Evolutionary conservation across 2,888 invertebrate species (phyloP), one percentile per base, ranked within the genome.

Genomic region (Eupithecia insigniata): DNA sequence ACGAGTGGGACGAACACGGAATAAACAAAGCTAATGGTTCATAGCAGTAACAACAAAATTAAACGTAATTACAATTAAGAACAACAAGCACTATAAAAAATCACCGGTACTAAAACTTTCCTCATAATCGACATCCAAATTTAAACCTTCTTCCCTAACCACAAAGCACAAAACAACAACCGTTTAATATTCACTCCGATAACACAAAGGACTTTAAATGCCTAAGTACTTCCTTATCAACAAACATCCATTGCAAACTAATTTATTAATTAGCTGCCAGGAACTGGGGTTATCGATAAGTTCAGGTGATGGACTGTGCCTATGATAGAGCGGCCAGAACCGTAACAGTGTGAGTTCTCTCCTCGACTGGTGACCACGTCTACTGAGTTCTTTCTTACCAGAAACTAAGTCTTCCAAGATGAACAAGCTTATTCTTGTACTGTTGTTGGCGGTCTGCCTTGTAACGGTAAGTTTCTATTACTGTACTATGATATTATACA

Each of bases 371-470:
- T 74, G 68, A 83, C 76, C 84, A 85, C 82, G 85, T 82, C 65
- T n/a, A 36, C 70, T 7, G 8, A 75, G 46, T 30, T 55, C 79
- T 90, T 22, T 22, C 46, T n/a, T 22, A 55, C 55, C 51, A 51
- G 46, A 10, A 51, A 22, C 51, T 4, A 55, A 55, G 26, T 26
- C 55, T 55, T 14, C 82, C 39, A 64, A 64, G 34, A 92, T 92
- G 92, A 89, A 91, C 80, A 92, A 92, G 76, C 75, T 85, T 4
- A 73, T 92, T 16, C 81, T 92, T 62, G 76, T 92, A 3, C 70
- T 92, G 55, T 70, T 92, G 82, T 70, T 92, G 83, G 90, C 88
- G 64, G 80, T 91, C 55, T 91, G 91, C 86, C 87, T 92, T 72
- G 81, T 89, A 72, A 70, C 73, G 66, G 76, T 77, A 67, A 77